Conservation (phyloP, 2,113 vertebrate genomes). For the Sylvietta virens region DNA sequence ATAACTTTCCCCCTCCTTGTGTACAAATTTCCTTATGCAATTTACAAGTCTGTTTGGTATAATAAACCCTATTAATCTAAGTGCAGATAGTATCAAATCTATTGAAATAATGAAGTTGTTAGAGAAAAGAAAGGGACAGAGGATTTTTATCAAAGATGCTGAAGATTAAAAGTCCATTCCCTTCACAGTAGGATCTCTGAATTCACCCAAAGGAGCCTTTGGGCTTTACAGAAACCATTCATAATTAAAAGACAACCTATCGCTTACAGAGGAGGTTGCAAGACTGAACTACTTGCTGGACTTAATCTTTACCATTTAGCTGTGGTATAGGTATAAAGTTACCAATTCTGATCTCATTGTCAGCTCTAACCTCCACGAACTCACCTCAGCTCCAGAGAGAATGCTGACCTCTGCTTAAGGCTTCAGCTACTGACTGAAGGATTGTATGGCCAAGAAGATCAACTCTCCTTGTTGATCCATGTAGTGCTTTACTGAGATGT, state of each 20-base stretch:
- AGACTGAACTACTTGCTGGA: not conserved
- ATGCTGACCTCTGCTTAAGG: accelerated
- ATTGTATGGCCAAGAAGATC: not conserved
- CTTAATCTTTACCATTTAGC: not conserved
- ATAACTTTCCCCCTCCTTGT: not conserved
- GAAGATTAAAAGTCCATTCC: not conserved
- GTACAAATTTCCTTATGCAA: conserved; percentile 34
- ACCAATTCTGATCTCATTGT: not conserved
- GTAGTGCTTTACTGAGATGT: not conserved
- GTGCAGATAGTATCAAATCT: not conserved
- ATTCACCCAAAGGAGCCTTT: not conserved
- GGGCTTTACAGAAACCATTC: not conserved
- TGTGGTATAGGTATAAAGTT: not conserved
- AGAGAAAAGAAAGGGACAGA: conserved; percentile 8
- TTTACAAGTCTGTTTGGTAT: not conserved
- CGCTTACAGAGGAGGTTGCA: not conserved
- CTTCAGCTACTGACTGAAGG: not conserved
- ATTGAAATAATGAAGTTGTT: not conserved
- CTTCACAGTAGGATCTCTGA: not conserved
- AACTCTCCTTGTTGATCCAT: too few species aligned
- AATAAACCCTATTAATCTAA: conserved; percentile 24
- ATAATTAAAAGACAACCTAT: not conserved
- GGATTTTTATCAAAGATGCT: not conserved
- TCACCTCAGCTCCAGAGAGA: not conserved
- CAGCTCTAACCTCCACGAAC: not conserved